A percentile compares a stretch with the other conserved stretches of the same genome.
phyloP scores from a whole-genome alignment of 2,888 invertebrate genomes.

The Empis livida region DNA sequence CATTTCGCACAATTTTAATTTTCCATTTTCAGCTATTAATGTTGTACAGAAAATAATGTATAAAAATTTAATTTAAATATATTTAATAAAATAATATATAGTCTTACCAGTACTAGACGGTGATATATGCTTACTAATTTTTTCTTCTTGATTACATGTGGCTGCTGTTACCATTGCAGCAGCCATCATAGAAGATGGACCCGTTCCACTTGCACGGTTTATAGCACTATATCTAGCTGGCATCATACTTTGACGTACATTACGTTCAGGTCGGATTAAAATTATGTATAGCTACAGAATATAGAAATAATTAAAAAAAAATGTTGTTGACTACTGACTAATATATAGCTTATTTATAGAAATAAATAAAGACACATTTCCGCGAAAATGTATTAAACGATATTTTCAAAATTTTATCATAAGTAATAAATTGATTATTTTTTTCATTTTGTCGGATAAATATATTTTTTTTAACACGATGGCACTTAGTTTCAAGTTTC shows the following conservation, averaged over 20 bases:
- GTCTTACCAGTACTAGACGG: conserved; percentile 34
- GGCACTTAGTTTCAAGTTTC: too few relatives aligned
- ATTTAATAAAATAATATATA: not conserved
- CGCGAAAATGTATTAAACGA: too few relatives aligned
- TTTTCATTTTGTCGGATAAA: too few relatives aligned
- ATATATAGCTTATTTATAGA: too few relatives aligned
- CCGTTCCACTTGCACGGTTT: conserved; percentile 47
- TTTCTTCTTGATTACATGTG: conserved; percentile 53
- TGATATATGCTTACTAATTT: conserved; percentile 47
- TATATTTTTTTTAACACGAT: too few relatives aligned
- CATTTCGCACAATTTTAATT: conserved; percentile 33
- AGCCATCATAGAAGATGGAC: conserved; percentile 54
- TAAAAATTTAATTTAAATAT: too few relatives aligned
- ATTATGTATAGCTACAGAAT: conserved; percentile 67
- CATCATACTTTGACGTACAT: conserved; percentile 80
- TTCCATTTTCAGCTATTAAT: conserved; percentile 22
- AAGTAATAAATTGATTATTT: too few relatives aligned
- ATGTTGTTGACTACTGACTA: too few relatives aligned
- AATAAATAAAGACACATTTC: too few relatives aligned
- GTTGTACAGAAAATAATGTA: too few relatives aligned
- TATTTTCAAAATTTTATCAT: too few relatives aligned
- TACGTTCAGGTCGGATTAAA: conserved; percentile 75
- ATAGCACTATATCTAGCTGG: conserved; percentile 51
- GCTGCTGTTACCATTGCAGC: conserved; percentile 53
- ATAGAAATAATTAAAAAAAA: not conserved